Percentiles rank a stretch among this genome's conserved stretches.
Evolutionary conservation across 2,797 vertebrate genomes (phyloP).

Genomic region (Etheostoma perlongum): DNA sequence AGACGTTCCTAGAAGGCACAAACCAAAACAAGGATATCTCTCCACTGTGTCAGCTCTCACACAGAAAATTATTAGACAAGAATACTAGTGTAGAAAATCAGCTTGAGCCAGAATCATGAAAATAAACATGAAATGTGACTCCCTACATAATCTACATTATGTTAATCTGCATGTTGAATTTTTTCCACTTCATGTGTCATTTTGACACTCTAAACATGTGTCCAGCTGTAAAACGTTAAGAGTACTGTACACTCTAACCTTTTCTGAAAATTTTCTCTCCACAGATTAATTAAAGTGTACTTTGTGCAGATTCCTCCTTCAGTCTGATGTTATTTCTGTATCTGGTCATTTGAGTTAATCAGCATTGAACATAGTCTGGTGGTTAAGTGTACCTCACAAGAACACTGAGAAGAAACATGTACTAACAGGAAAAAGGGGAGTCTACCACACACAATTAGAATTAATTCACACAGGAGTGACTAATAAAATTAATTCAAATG

Average conservation of each 20-base stretch:
- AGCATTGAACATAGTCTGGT: constrained; percentile 44
- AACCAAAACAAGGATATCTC: background rate
- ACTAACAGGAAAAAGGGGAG: constrained; percentile 19
- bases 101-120: background rate
- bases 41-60: background rate
- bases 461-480: background rate
- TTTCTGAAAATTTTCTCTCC: constrained; percentile 38
- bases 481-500: constrained; percentile 3
- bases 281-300: constrained; percentile 52
- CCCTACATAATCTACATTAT: background rate
- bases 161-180: background rate
- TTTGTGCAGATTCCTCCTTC: constrained; percentile 18
- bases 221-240: background rate
- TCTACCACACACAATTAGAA: constrained; percentile 26
- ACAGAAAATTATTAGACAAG: background rate
- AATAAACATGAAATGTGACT: constrained; percentile 16
- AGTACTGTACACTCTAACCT: constrained; percentile 9
- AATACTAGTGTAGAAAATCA: background rate
- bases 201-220: background rate
- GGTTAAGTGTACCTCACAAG: constrained; percentile 39
- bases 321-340: constrained; percentile 29
- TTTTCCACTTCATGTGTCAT: background rate
- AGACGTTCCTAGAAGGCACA: background rate
- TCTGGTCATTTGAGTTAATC: constrained; percentile 48
- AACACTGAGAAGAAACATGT: constrained; percentile 34